Base-by-base conservation (phyloP, 2,888 invertebrate genomes). In the Phyllotreta striolata region DNA sequence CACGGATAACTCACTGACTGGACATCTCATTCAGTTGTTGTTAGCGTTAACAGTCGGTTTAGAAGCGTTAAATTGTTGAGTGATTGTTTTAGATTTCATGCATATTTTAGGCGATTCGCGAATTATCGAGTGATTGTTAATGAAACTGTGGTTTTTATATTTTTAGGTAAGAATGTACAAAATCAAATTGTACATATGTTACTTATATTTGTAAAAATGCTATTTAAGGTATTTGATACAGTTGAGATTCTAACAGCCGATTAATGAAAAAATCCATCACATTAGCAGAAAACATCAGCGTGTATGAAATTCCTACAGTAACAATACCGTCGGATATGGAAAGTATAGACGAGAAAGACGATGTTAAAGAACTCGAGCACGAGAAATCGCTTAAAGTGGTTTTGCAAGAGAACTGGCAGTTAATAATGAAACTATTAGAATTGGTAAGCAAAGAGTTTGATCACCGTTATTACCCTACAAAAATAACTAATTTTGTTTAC, bases 401-500 rank as follows among this genome's bases (percentile, higher is more conserved):
- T 80, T 80, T 66, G 58, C 83, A 84, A 75, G 81, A 84, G 74
- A 79, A 86, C 79, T 86, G 88, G 84, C 87, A 87, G 63, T 79
- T 88, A 49, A 83, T 86, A 0, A 80, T 88, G 6, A 86, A 89
- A 78, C 79, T 85, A 39, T 70, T 86, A 7, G 88, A 90, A 81
- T 78, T 90, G 83, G 90, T 90, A 76, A 85, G 87, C 82, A 14
- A 57, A 46, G 12, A 57, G 8, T 35, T 10, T 41, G 24, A 1
- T 8, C 12, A n/a, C 10, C 1, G 12, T 13, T 6, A 44, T 34
- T 44, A 6, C 12, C 13, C 9, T 24, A 13, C 10, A 38, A 9
- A 9, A 6, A 7, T 38, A 38, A 55, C 13, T 58, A 49, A 39
- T 60, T 46, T 37, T 13, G n/a, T 64, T 66, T 81, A 81, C 37